Base-by-base conservation (phyloP, 2,113 vertebrate species). In the Microcebus tavaratra region DNA sequence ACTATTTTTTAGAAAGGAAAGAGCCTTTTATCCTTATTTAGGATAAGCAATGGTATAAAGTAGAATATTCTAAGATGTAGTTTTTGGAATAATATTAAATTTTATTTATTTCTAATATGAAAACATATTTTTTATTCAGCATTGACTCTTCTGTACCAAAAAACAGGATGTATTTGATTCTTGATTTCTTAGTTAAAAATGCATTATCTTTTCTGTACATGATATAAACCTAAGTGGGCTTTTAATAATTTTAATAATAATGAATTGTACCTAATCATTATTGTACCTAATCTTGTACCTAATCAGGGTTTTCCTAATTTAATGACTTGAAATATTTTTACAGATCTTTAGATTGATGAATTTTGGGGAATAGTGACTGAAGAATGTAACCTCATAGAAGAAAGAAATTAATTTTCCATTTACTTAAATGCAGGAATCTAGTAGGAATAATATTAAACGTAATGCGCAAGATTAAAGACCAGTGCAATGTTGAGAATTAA, bases 41-140 rank as follows among this genome's bases (percentile, higher is more conserved):
- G 3, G 39, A 48, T 73, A 84, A n/a, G 82, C 36, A 94, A 0
- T 61, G 5, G n/a, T 80, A 59, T 72, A 75, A 88, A 83, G 39
- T 59, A 72, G 29, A 73, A 42, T 78, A 65, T 68, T 90, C 23
- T 94, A 91, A 73, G 18, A 36, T 90, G 1, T 48, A 81, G 73
- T 90, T 88, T 95, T 95, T 78, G 15, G 36, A 86, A 48, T 65
- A 82, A 36, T 95, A 42, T n/a, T 92, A 81, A 50, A 88, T 88
- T 87, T 90, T 92, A 70, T 92, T 85, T 94, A 75, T 96, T 86
- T 96, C 34, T 97, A 70, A 61, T 36, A 59, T 90, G n/a, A 70
- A 83, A 92, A 50, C 10, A 88, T 81, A 53, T 80, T 95, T 10
- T 68, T 94, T 21, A 87, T 90, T 29, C 3, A 90, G 55, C 23